These are phyloP conservation scores for Sabatieria punctata DNA, from an alignment of 2,888 invertebrate genomes.

Conservation along the genomic window DNA sequence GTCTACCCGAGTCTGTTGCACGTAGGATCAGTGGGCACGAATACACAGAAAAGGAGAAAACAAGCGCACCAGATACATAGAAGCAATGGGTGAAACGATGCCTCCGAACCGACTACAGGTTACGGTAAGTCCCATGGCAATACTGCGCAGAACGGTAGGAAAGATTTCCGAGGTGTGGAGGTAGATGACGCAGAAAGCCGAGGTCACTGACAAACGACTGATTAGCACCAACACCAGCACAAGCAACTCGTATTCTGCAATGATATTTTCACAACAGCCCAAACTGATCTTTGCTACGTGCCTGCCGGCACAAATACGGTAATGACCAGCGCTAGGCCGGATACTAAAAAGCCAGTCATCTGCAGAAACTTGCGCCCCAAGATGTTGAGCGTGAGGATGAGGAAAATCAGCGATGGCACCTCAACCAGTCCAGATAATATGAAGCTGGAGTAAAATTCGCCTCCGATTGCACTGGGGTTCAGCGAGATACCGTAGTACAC, in stretches of 20 bases:
- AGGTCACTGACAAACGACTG: neutral
- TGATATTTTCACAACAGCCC: neutral
- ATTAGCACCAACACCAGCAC: neutral
- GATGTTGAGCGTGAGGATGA: neutral
- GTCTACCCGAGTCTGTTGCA: too few species aligned
- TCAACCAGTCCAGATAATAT: neutral
- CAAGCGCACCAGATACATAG: slow-evolving; percentile 1
- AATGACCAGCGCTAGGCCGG: neutral
- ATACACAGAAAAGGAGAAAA: too few species aligned
- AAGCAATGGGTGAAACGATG: neutral
- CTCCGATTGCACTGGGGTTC: neutral
- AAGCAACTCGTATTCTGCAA: neutral
- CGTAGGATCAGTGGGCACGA: too few species aligned
- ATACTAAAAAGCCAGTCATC: neutral
- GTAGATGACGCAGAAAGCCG: slow-evolving; percentile 5
- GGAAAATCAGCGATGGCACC: neutral
- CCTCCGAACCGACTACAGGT: slow-evolving; percentile 2
- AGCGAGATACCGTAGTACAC: slow-evolving; percentile 1
- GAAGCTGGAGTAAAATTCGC: slow-evolving; percentile 2
- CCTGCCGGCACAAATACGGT: neutral
- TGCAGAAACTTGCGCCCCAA: slow-evolving; percentile 1
- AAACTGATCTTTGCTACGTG: too few species aligned
- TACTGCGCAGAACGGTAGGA: slow-evolving; percentile 3
- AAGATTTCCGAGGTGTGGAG: slow-evolving; percentile 5
- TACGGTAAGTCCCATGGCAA: slow-evolving; percentile 2